These are phyloP conservation scores for Leucoptera coffeella DNA, from an alignment of 2,888 invertebrate genomes.

Conservation along the genomic window DNA sequence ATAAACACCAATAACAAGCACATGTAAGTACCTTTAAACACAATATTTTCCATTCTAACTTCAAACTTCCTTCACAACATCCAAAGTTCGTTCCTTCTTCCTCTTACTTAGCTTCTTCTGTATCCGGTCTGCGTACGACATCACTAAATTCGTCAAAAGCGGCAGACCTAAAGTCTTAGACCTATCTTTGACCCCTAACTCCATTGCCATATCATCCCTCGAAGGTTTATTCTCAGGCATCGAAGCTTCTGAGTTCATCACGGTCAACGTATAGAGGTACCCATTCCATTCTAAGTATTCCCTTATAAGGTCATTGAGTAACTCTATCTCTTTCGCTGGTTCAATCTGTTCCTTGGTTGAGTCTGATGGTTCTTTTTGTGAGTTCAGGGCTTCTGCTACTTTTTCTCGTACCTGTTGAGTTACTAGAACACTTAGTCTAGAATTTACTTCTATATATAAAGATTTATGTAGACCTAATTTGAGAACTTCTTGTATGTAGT, in stretches of 20 bases:
- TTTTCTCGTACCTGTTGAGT: constrained; percentile 28
- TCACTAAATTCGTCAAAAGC: constrained; percentile 43
- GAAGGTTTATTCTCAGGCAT: constrained; percentile 18
- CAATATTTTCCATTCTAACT: too few relatives aligned
- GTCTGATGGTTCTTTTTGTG: constrained; percentile 13
- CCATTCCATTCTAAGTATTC: constrained; percentile 69
- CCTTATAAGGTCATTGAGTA: constrained; percentile 60
- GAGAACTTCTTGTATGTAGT: too few relatives aligned
- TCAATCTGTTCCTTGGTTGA: constrained; percentile 10
- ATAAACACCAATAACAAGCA: too few relatives aligned
- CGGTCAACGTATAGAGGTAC: constrained; percentile 57
- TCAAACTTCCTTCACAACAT: too few relatives aligned
- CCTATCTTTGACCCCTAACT: constrained; percentile 46
- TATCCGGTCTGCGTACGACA: constrained; percentile 45
- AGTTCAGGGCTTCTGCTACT: constrained; percentile 27
- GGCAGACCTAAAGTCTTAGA: constrained; percentile 45
- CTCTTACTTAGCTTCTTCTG: constrained; percentile 30
- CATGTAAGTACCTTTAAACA: too few relatives aligned
- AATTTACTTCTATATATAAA: neutral
- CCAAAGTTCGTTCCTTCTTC: constrained; percentile 15
- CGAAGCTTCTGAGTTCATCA: constrained; percentile 43
- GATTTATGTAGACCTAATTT: neutral
- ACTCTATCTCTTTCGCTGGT: constrained; percentile 24
- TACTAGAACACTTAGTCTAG: neutral
- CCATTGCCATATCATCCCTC: constrained; percentile 21